Evolutionary conservation across 2,797 vertebrate species (phyloP), one percentile per base, ranked within the genome.

Genomic region (Naso thynnoides): DNA sequence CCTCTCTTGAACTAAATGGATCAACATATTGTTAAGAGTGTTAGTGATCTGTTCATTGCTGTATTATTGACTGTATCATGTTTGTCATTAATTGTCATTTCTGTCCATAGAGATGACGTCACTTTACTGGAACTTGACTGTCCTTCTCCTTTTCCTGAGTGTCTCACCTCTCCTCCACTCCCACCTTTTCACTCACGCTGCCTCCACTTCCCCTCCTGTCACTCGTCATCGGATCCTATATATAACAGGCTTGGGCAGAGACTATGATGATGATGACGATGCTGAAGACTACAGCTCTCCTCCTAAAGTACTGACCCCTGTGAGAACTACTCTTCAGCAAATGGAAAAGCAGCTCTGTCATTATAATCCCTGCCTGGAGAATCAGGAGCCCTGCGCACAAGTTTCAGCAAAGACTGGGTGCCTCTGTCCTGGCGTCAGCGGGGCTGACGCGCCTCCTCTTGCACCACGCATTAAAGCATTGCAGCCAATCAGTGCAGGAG

Each of bases 341-440:
- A 2, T 0, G 0, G 8, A 8, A 3, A 9, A n/a, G 9, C 21
- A 38, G 2, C 4, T 33, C 33, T 97, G 96, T 6, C 24, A 90
- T 39, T 92, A 95, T 0, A 48, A 96, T 81, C 73, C 79, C 23
- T 97, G 96, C 69, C 79, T 66, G 44, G 95, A 95, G 75, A 76
- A 95, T 19, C 94, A 95, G 77, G 81, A 84, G 5, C 90, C 95
- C 10, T 97, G 96, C 2, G 0, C 5, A 0, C 38, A 82, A 7
- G 83, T 96, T 41, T 70, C 77, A 2, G 54, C 0, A 1, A 59
- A 56, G 21, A 87, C 36, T 0, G 78, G 78, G 0, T 92, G 88
- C 39, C 78, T 95, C 56, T 97, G 96, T 77, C 96, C 95, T 0
- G 95, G 96, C 1, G 11, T 93, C 39, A 95, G 92, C 6, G 91